Percentiles rank a stretch among this genome's conserved stretches.
Conservation (phyloP, 2,797 vertebrate genomes). For the Rhodeus uyekii region DNA sequence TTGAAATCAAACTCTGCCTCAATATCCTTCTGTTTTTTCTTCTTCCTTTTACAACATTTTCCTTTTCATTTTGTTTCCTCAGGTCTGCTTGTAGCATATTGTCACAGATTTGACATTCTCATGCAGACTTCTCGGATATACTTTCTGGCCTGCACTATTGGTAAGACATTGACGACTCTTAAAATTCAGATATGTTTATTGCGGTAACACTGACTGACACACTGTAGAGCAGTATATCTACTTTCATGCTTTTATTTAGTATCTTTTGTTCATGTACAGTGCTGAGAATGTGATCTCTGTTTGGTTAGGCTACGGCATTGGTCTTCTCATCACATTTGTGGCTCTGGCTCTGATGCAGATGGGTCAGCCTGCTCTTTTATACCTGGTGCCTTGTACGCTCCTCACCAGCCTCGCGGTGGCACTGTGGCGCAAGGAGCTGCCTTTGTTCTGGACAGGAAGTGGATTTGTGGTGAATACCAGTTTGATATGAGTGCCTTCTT, state of each 20-base stretch:
- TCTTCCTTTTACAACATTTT: neutral
- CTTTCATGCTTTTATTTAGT: neutral
- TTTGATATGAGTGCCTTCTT: slow-evolving; percentile 92
- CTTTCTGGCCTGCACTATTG: slow-evolving; percentile 92
- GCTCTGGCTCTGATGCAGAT: slow-evolving; percentile 94
- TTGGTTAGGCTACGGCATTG: slow-evolving; percentile 87
- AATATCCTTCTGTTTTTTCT: neutral
- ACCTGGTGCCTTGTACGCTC: slow-evolving; percentile 95
- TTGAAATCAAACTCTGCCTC: neutral
- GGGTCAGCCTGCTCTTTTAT: slow-evolving; percentile 93
- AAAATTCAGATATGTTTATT: neutral
- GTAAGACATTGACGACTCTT: slow-evolving; percentile 69
- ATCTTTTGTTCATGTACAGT: neutral
- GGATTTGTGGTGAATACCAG: slow-evolving; percentile 99
- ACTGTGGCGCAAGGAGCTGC: slow-evolving; percentile 89
- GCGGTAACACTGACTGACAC: neutral
- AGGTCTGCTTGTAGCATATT: slow-evolving; percentile 95
- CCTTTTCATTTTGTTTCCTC: slow-evolving; percentile 16
- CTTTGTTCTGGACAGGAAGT: slow-evolving; percentile 96
- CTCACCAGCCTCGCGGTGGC: slow-evolving; percentile 88
- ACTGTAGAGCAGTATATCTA: neutral
- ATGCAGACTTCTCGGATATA: slow-evolving; percentile 92
- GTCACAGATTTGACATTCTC: slow-evolving; percentile 95
- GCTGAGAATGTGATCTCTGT: slow-evolving; percentile 10
- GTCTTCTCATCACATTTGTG: slow-evolving; percentile 95